A percentile compares a stretch with the other conserved stretches of the same genome.
Conservation (phyloP, 2,113 vertebrate genomes). For the Acanthisitta chloris region DNA sequence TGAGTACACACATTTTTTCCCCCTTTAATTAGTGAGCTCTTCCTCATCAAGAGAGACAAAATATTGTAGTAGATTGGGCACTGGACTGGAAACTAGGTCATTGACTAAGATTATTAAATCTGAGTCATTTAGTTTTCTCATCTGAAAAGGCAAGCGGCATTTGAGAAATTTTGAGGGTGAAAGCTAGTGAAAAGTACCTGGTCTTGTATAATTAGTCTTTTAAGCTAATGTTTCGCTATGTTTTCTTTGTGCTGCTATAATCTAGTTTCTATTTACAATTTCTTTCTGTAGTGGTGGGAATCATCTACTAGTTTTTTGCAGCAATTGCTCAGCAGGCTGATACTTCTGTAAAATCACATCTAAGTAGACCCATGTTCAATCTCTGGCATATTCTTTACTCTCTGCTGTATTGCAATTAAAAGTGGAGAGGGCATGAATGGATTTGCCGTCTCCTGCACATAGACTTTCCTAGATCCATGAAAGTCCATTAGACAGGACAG, state of each 20-base stretch:
- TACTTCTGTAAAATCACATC: neutral
- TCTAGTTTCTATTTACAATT: neutral
- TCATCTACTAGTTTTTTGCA: neutral
- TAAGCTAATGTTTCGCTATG: neutral
- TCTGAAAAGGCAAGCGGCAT: neutral
- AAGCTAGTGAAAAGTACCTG: neutral
- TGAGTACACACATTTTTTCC: neutral
- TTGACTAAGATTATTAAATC: neutral
- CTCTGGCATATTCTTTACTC: neutral
- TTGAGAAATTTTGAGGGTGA: neutral
- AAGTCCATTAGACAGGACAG: neutral
- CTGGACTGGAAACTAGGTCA: constrained; percentile 40
- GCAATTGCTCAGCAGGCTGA: neutral
- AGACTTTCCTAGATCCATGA: neutral
- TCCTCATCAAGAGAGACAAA: constrained; percentile 1
- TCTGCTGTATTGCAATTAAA: neutral
- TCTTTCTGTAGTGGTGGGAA: neutral
- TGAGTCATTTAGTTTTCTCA: neutral
- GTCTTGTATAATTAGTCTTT: neutral
- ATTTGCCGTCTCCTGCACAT: neutral
- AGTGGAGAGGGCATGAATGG: neutral
- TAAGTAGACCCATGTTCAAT: neutral
- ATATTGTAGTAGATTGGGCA: neutral
- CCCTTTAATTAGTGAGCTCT: neutral
- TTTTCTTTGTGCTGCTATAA: neutral